Evolutionary conservation across 2,113 vertebrate genomes (phyloP).

Genomic region (Nerophis ophidion): DNA sequence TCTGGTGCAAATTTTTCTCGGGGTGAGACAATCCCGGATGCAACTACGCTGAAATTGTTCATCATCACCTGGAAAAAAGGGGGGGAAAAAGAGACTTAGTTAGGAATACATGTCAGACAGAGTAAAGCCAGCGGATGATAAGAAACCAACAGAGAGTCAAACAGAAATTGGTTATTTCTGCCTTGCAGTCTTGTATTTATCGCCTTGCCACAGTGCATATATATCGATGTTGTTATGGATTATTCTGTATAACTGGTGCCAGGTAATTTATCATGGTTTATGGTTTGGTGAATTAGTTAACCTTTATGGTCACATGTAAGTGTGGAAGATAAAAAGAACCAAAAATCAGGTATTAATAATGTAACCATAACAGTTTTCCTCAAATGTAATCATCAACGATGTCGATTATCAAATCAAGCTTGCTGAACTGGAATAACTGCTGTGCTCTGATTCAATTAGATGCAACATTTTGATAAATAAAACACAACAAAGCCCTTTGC

Average conservation of each 20-base stretch:
- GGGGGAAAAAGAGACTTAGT: constrained; percentile 33
- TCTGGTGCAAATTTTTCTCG: constrained; percentile 11
- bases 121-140: constrained; percentile 42
- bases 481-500: constrained; percentile 14
- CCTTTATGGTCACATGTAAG: constrained; percentile 50
- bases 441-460: constrained; percentile 1
- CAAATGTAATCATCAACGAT: neutral
- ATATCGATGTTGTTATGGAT: constrained; percentile 68
- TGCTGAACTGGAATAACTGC: constrained; percentile 19
- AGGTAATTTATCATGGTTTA: constrained; percentile 69
- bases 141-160: constrained; percentile 32
- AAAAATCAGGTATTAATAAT: constrained; percentile 3
- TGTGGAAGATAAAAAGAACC: neutral
- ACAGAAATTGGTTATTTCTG: constrained; percentile 50
- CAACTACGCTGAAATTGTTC: constrained; percentile 17
- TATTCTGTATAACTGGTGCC: constrained; percentile 75
- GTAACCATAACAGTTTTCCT: constrained; percentile 12
- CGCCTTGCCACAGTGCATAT: constrained; percentile 32
- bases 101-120: constrained; percentile 34
- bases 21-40: constrained; percentile 19
- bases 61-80: constrained; percentile 24
- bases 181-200: constrained; percentile 65
- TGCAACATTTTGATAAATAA: constrained; percentile 22
- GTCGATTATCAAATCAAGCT: constrained; percentile 7
- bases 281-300: constrained; percentile 72